A percentile compares a stretch with the other conserved stretches of the same genome.
Conservation (phyloP, 1,140 invertebrate species). For the Cydia fagiglandana region DNA sequence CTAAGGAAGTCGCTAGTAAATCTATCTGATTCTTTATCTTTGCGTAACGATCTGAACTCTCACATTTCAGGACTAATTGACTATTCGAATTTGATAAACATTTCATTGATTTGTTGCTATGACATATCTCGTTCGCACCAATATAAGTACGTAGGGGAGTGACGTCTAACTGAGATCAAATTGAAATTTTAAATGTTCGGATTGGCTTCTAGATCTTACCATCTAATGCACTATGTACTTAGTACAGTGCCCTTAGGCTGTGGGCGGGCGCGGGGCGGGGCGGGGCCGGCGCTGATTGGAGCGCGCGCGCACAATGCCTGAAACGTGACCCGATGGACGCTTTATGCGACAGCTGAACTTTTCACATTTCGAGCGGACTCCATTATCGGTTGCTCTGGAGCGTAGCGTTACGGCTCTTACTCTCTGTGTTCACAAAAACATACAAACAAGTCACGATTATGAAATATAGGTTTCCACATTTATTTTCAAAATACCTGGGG, state of each 20-base stretch:
- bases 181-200: too few species aligned
- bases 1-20: background rate
- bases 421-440: background rate
- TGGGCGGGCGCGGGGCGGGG: constrained; percentile 25
- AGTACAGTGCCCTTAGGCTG: background rate
- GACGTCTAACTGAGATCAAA: too few species aligned
- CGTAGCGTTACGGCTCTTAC: background rate
- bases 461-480: background rate
- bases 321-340: constrained; percentile 3
- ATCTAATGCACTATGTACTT: constrained; percentile 3
- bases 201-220: background rate
- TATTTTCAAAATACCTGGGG: too few species aligned
- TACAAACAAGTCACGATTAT: background rate
- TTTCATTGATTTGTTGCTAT: too few species aligned
- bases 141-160: too few species aligned
- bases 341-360: constrained; percentile 16
- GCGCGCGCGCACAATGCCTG: constrained; percentile 16
- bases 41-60: constrained; percentile 16
- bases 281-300: constrained; percentile 27
- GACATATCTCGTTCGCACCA: too few species aligned
- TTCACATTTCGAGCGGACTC: background rate
- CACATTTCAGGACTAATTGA: background rate
- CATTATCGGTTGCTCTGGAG: background rate
- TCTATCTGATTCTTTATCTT: background rate
- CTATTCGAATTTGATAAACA: too few species aligned